These are phyloP conservation scores for Tachina lurida DNA, from an alignment of 2,888 invertebrate genomes.

Conservation along the genomic window DNA sequence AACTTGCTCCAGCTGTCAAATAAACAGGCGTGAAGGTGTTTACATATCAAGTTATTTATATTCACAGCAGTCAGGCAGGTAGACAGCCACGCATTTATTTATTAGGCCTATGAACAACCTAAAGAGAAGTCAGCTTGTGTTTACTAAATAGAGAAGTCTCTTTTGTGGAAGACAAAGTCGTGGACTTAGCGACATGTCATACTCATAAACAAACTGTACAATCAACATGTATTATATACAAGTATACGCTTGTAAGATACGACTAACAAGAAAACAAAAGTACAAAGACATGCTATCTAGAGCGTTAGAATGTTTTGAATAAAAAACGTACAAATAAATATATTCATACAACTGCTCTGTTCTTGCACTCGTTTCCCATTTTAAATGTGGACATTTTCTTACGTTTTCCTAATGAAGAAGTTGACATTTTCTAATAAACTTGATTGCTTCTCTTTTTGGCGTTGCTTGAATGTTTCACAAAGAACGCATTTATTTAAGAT, in stretches of 20 bases:
- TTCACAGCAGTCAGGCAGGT: neutral
- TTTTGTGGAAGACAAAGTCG: neutral
- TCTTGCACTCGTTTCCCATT: neutral
- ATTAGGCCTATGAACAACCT: constrained; percentile 8
- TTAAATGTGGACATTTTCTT: constrained; percentile 1
- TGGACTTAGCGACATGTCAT: constrained; percentile 35
- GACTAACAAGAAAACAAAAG: neutral
- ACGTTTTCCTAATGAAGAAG: constrained; percentile 35
- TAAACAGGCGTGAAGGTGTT: neutral
- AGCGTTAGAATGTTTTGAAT: neutral
- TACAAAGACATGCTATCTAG: neutral
- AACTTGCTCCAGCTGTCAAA: neutral
- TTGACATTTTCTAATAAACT: constrained; percentile 55
- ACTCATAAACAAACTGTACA: constrained; percentile 1
- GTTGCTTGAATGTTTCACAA: neutral
- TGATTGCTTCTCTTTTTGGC: constrained; percentile 43
- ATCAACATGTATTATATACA: constrained; percentile 25
- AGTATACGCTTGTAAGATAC: neutral
- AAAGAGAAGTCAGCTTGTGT: constrained; percentile 12
- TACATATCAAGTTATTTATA: neutral
- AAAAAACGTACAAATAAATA: neutral
- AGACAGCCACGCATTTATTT: constrained; percentile 8
- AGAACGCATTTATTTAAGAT: neutral
- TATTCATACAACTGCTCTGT: neutral
- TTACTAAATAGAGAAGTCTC: neutral